Base-by-base conservation (phyloP, 2,113 vertebrate species). In the Leucopsar rothschildi region DNA sequence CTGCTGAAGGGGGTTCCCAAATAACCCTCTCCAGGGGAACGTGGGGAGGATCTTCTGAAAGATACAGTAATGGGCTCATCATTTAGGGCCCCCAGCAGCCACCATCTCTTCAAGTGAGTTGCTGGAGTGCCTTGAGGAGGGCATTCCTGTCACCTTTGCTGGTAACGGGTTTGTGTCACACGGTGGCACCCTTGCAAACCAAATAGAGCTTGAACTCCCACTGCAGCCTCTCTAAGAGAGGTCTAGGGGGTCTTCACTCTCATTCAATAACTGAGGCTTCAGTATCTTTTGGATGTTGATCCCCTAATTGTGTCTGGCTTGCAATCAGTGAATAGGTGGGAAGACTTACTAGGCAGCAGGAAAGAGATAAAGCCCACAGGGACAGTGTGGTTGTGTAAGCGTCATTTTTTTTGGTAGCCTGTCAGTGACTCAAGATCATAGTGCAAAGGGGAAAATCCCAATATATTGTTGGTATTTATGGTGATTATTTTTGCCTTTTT, bases 151-250 rank as follows among this genome's bases (percentile, higher is more conserved):
- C 63, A 52, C 44, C n/a, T 33, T 90, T 55, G 64, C 63, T 39
- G 31, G 63, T 28, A 47, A 13, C 1, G 1, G 14, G 13, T 82
- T 85, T 90, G 60, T 86, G 93, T 93, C 91, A 82, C 91, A 85
- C 75, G 95, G 92, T 82, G 86, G 92, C 94, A 92, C 70, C 82
- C 91, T 93, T 94, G 88, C 88, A 87, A 93, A 59, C 70, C 2
- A 6, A 89, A 89, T 93, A 40, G 83, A 81, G 31, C 55, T 52
- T 39, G 13, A 81, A 45, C 40, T 80, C 35, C 57, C 2, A 2
- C 56, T 33, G 52, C 44, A 47, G 52, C 39, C 33, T 75, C 25
- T 81, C 42, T 72, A 53, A 25, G 59, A 40, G 63, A 63, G 14
- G 6, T 55, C 27, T 66, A 31, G 16, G 6, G 21, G 15, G 19